Percentiles rank a stretch among this genome's conserved stretches.
Conservation (phyloP, 2,888 invertebrate species). For the Cetonia aurata region DNA sequence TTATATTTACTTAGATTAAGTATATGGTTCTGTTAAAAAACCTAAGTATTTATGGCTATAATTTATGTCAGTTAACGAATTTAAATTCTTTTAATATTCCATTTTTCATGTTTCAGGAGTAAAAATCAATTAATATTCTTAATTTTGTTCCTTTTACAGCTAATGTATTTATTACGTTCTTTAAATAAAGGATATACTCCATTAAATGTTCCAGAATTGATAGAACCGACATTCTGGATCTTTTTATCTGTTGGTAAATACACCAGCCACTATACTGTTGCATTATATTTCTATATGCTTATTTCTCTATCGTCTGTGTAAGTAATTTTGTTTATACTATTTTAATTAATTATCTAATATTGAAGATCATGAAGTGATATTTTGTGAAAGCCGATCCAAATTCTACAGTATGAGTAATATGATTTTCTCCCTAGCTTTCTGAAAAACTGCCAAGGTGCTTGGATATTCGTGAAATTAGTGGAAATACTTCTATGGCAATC, state of each 20-base stretch:
- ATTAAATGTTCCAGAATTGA: constrained; percentile 45
- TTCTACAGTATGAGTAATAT: too few relatives aligned
- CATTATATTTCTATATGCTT: constrained; percentile 61
- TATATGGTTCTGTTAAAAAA: too few relatives aligned
- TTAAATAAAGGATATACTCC: constrained; percentile 44
- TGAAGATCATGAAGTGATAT: not conserved
- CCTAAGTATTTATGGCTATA: too few relatives aligned
- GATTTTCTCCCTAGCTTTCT: constrained; percentile 37
- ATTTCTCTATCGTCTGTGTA: constrained; percentile 53
- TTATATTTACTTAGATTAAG: too few relatives aligned
- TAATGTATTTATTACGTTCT: constrained; percentile 57
- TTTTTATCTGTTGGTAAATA: constrained; percentile 53
- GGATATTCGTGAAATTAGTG: constrained; percentile 35
- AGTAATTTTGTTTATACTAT: constrained; percentile 23
- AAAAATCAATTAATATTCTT: constrained; percentile 11
- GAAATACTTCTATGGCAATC: constrained; percentile 44
- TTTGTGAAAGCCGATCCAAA: too few relatives aligned
- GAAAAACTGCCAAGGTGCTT: constrained; percentile 36
- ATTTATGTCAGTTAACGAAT: too few relatives aligned
- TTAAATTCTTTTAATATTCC: too few relatives aligned
- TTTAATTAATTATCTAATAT: not conserved
- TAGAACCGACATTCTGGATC: constrained; percentile 55
- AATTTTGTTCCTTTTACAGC: constrained; percentile 52
- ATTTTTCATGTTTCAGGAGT: not conserved
- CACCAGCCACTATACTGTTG: constrained; percentile 59